Conservation (phyloP, 2,888 invertebrate genomes). For the Drosophila barbarae region DNA sequence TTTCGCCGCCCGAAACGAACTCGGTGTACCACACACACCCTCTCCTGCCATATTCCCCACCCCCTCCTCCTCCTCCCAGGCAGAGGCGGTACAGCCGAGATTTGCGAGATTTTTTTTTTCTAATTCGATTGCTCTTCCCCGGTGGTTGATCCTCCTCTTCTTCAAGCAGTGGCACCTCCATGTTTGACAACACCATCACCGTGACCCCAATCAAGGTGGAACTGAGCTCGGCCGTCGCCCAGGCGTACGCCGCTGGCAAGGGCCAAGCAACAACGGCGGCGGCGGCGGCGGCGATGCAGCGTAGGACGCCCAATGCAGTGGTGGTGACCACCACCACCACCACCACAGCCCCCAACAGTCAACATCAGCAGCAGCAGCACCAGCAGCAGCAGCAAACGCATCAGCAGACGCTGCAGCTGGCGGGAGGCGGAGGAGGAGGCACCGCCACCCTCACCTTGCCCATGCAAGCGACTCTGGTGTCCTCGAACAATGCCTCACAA, state of each 20-base stretch:
- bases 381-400: slow-evolving; percentile 14
- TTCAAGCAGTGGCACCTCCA: slow-evolving; percentile 52
- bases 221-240: slow-evolving; percentile 34
- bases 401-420: slow-evolving; percentile 36
- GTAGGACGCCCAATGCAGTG: slow-evolving; percentile 52
- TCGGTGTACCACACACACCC: slow-evolving; percentile 13
- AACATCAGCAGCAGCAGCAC: slow-evolving; percentile 13
- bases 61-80: background rate
- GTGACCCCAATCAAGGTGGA: slow-evolving; percentile 68
- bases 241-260: slow-evolving; percentile 38
- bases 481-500: slow-evolving; percentile 26
- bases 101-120: slow-evolving; percentile 4
- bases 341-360: slow-evolving; percentile 14
- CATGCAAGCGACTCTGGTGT: slow-evolving; percentile 29
- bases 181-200: slow-evolving; percentile 68
- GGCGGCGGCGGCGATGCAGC: slow-evolving; percentile 20
- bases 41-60: slow-evolving; percentile 6
- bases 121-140: slow-evolving; percentile 5
- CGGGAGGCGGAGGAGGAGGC: slow-evolving; percentile 7
- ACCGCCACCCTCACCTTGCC: slow-evolving; percentile 24
- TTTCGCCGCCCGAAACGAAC: slow-evolving; percentile 11
- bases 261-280: slow-evolving; percentile 22
- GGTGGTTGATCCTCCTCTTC: too few relatives aligned
- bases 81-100: slow-evolving; percentile 26
- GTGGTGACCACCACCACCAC: slow-evolving; percentile 42